Base-by-base conservation (phyloP, 2,797 vertebrate species). In the Martes flavigula region DNA sequence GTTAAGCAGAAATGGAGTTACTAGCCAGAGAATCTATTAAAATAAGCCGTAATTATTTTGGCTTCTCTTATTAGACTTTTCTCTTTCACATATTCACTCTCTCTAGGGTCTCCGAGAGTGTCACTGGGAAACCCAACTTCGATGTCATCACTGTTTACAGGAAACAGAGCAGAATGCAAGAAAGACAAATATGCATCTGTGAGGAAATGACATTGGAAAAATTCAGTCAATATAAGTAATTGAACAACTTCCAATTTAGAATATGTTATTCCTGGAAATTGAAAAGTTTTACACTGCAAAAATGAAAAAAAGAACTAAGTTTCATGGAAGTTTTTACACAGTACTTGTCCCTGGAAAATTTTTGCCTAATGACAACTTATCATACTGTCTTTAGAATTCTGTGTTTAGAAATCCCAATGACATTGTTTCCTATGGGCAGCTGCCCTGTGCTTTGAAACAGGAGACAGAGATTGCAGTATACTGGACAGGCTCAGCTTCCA, bases 11-110 rank as follows among this genome's bases (percentile, higher is more conserved):
- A 94, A 85, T 21, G 62, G 68, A 15, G 38, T 79, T 75, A 72
- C 10, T 73, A 9, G 43, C n/a, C 30, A 84, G 54, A 84, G 9
- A 96, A 75, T 58, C 35, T 92, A 79, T 43, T 94, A 56, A 30
- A 92, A 92, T 89, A 79, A 84, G 66, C 10, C 40, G n/a, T 7
- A 51, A 77, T 94, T 94, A 96, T 91, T 86, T 92, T 38, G 27
- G 4, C 17, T 77, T 88, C 18, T 94, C 6, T 64, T 72, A 87
- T 51, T 78, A 64, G 62, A 87, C 64, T 70, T 88, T 87, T 90
- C 73, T 77, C 46, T 87, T 75, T 81, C 32, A 58, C 38, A 46
- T 72, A 60, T 18, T 79, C 48, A 35, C 17, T 93, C 56, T 83
- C 4, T 88, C 32, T 32, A 62, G 21, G 21, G 14, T 77, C 40